Conservation (phyloP, 2,888 invertebrate genomes). For the Trachelus troglodyta region DNA sequence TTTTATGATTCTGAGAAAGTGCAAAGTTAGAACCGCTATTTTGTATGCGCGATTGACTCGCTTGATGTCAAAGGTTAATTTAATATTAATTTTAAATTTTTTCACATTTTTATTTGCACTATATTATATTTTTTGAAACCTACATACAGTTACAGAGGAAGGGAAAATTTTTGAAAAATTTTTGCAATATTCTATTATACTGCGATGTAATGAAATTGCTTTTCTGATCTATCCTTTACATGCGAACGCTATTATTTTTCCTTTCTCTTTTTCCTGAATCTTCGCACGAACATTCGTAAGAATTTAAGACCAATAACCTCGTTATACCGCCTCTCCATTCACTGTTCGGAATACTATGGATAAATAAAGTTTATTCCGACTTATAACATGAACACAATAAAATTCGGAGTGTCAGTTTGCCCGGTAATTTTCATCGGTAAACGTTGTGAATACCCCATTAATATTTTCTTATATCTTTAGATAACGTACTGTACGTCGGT, state of each 20-base stretch:
- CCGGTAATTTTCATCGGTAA: slow-evolving; percentile 46
- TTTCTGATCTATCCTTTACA: neutral
- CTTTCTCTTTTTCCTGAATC: slow-evolving; percentile 47
- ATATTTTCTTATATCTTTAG: neutral
- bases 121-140: too few species aligned
- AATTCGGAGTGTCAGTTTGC: slow-evolving; percentile 50
- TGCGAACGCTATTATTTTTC: slow-evolving; percentile 37
- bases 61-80: too few species aligned
- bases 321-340: slow-evolving; percentile 51
- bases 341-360: slow-evolving; percentile 47
- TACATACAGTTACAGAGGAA: too few species aligned
- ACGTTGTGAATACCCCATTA: slow-evolving; percentile 39
- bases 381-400: slow-evolving; percentile 35
- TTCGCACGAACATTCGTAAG: slow-evolving; percentile 45
- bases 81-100: too few species aligned
- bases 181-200: neutral
- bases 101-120: too few species aligned
- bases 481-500: neutral
- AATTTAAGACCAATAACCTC: slow-evolving; percentile 52
- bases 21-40: neutral
- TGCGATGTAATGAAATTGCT: neutral
- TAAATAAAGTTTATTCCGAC: slow-evolving; percentile 28
- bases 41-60: neutral
- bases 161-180: too few species aligned
- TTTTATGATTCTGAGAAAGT: neutral